Evolutionary conservation across 2,888 invertebrate genomes (phyloP), one percentile per base, ranked within the genome.

Genomic region (Argyresthia goedartella): DNA sequence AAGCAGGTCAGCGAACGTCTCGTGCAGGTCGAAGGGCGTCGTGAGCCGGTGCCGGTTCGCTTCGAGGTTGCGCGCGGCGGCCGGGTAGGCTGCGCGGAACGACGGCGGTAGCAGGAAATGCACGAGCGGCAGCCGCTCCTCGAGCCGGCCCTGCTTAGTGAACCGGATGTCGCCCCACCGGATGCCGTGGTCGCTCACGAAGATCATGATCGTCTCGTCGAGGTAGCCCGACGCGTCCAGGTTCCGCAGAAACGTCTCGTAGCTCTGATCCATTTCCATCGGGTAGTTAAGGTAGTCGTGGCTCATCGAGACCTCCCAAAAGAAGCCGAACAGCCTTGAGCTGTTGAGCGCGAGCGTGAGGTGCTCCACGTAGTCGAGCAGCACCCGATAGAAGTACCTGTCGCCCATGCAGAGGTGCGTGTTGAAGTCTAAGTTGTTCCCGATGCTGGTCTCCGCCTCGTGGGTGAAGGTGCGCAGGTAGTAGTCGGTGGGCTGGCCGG

Each of bases 141-240:
- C 97, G 67, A 97, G 87, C 67, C 92, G 88, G 1, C 95, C 95
- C 76, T 96, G 95, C 73, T 93, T 94, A 0, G 96, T 96, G 59
- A 89, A 87, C 9, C 96, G 88, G 60, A 96, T 95, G 8, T 88
- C 88, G 1, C 96, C 97, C 92, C 94, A 96, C 55, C 97, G 85
- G 54, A 96, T 91, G 0, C 97, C 97, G 66, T 97, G 97, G 69
- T 97, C 97, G 71, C 96, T 96, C 84, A 96, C 86, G 9, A 95
- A 71, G 51, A 96, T 82, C 11, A 93, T 62, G 45, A 91, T 87
- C 0, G 95, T 94, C 33, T 90, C 87, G 51, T 93, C 89, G 52
- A 95, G 76, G 52, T 89, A 76, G 1, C 87, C 84, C 1, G 80
- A 69, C 0, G 72, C 60, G 41, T 89, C 76, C 50, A 93, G 69